Evolutionary conservation across 2,797 vertebrate species (phyloP).

Genomic region (Channa striata): DNA sequence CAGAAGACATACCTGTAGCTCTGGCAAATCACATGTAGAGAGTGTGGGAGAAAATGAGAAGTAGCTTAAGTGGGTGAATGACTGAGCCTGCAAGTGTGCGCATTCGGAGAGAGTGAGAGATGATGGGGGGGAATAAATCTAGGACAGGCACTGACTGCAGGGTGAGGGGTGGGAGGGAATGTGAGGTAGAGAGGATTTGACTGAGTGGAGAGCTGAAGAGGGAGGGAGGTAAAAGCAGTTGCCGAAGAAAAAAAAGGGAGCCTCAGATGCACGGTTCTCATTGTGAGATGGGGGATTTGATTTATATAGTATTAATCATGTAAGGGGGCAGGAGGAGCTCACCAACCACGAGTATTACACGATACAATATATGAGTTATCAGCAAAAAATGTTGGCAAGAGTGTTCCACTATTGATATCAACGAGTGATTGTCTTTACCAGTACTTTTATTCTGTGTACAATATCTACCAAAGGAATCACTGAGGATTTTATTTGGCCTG

Average conservation of each 20-base stretch:
- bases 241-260: conserved; percentile 17
- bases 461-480: background rate
- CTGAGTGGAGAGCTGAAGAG: conserved; percentile 32
- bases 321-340: conserved; percentile 35
- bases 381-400: background rate
- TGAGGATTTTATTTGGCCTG: background rate
- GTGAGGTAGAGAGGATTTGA: conserved; percentile 66
- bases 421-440: background rate
- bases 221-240: conserved; percentile 43
- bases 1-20: conserved; percentile 31
- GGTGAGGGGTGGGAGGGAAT: conserved; percentile 75
- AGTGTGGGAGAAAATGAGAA: conserved; percentile 66
- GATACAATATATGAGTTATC: background rate
- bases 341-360: conserved; percentile 22
- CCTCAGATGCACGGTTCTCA: conserved; percentile 42
- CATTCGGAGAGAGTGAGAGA: conserved; percentile 34
- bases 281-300: conserved; percentile 57
- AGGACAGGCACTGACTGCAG: conserved; percentile 84
- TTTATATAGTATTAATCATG: conserved; percentile 47
- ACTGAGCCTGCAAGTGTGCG: conserved; percentile 50
- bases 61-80: conserved; percentile 70
- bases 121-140: conserved; percentile 72
- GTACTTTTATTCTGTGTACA: background rate
- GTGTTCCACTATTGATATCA: background rate
- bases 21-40: conserved; percentile 57